Evolutionary conservation across 2,113 vertebrate genomes (phyloP), one percentile per base, ranked within the genome.

Genomic region (Eulemur rufifrons): DNA sequence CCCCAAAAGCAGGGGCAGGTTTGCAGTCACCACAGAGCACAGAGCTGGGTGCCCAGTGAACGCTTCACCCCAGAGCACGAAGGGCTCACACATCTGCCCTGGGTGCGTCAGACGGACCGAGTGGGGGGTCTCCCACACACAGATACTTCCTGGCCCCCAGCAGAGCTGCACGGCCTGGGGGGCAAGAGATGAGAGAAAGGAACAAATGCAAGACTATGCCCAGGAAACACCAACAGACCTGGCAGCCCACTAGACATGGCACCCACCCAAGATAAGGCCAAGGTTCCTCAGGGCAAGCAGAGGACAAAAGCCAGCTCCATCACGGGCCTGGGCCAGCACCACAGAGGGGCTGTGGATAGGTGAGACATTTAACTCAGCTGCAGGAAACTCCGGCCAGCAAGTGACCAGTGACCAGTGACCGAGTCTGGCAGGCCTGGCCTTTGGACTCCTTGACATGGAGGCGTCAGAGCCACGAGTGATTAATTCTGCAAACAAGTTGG

Each of bases 21-120:
- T 2, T 39, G 4, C 25, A 39, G 77, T 52, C 8, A 4, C 14
- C 42, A 11, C 20, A 27, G 68, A 27, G 56, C n/a, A 63, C 47
- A 37, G 50, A 2, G 3, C 20, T 68, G 20, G n/a, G 52, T 66
- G 37, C 29, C 47, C 34, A 59, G 66, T 3, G 10, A 71, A 42
- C 3, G 1, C 37, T 63, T 21, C 20, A n/a, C 25, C 12, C 45
- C 1, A 32, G n/a, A 77, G 54, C 42, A 82, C 15, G n/a, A 27
- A 27, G 3, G 32, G 29, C 29, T 84, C 7, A 0, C 20, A 23
- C 0, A 0, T 0, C 32, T 5, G 3, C 42, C 73, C 27, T 47
- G 39, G 8, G 25, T 20, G n/a, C 2, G 15, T 59, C 76, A 76
- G 76, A 69, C 1, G 4, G n/a, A 71, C 29, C 0, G 6, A 73